Percentiles rank a stretch among this genome's conserved stretches.
Evolutionary conservation across 2,888 invertebrate species (phyloP).

Genomic region (Smittia sp.): DNA sequence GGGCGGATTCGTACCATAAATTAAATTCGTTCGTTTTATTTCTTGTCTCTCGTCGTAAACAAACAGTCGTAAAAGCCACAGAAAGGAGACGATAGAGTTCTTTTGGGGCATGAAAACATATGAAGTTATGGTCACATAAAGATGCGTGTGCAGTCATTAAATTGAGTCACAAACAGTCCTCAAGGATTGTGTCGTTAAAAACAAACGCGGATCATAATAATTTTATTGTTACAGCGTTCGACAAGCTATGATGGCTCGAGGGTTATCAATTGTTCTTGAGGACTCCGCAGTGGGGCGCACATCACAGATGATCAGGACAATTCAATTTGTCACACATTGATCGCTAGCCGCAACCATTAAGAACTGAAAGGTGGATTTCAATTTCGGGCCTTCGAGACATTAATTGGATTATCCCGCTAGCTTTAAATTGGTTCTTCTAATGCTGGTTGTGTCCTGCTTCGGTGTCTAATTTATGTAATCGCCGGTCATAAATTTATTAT

Average conservation of each 20-base stretch:
- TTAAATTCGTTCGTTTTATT: slow-evolving; percentile 22
- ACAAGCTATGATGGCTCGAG: not conserved
- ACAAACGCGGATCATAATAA: not conserved
- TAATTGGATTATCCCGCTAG: slow-evolving; percentile 36
- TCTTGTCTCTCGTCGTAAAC: slow-evolving; percentile 38
- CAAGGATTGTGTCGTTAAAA: slow-evolving; percentile 22
- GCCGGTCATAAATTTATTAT: slow-evolving; percentile 13
- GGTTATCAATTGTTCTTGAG: not conserved
- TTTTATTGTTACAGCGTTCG: slow-evolving; percentile 2
- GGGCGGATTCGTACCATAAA: slow-evolving; percentile 39
- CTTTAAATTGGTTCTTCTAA: slow-evolving; percentile 24
- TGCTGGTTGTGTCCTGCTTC: slow-evolving; percentile 18
- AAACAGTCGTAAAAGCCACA: slow-evolving; percentile 40
- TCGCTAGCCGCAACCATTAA: not conserved
- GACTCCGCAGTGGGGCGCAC: slow-evolving; percentile 5
- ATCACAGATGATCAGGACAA: slow-evolving; percentile 21
- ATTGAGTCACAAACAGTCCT: slow-evolving; percentile 19
- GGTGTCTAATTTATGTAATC: slow-evolving; percentile 20
- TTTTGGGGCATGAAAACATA: slow-evolving; percentile 27
- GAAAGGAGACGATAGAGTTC: not conserved
- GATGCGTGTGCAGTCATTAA: slow-evolving; percentile 8
- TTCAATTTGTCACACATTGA: slow-evolving; percentile 40
- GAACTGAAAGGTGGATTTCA: slow-evolving; percentile 23
- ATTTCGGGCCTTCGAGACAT: not conserved
- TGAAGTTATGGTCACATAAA: not conserved